Conservation (phyloP, 2,113 vertebrate genomes). For the Burhinus oedicnemus region DNA sequence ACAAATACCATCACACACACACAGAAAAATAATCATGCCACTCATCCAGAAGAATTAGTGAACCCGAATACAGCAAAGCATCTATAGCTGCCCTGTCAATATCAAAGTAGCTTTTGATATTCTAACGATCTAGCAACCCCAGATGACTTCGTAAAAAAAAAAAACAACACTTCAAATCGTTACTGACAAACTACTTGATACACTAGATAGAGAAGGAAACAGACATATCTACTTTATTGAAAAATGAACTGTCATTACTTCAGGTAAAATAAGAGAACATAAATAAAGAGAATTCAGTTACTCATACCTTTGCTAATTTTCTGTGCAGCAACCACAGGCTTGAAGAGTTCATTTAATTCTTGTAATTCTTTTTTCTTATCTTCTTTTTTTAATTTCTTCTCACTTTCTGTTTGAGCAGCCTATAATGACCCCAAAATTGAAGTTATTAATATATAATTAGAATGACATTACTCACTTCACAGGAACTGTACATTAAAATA, state of each 20-base stretch:
- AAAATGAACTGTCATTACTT: neutral
- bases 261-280: neutral
- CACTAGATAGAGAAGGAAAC: neutral
- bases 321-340: slow-evolving; percentile 94
- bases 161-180: rapidly evolving
- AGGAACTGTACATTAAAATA: rapidly evolving
- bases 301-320: slow-evolving; percentile 96
- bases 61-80: neutral
- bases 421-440: slow-evolving; percentile 53
- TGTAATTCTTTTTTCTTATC: slow-evolving; percentile 96
- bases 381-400: slow-evolving; percentile 88
- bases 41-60: neutral
- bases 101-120: neutral
- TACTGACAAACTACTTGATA: neutral
- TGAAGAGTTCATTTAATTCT: slow-evolving; percentile 96
- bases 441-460: neutral
- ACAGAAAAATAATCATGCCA: neutral
- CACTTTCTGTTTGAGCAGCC: slow-evolving; percentile 81
- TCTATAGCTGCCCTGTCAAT: neutral
- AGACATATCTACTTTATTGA: neutral
- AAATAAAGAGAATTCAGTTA: neutral
- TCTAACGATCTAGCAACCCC: neutral
- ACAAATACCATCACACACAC: neutral
- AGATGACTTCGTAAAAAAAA: neutral
- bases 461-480: neutral